Evolutionary conservation across 2,113 vertebrate species (phyloP).

Genomic region (Zosterops borbonicus): DNA sequence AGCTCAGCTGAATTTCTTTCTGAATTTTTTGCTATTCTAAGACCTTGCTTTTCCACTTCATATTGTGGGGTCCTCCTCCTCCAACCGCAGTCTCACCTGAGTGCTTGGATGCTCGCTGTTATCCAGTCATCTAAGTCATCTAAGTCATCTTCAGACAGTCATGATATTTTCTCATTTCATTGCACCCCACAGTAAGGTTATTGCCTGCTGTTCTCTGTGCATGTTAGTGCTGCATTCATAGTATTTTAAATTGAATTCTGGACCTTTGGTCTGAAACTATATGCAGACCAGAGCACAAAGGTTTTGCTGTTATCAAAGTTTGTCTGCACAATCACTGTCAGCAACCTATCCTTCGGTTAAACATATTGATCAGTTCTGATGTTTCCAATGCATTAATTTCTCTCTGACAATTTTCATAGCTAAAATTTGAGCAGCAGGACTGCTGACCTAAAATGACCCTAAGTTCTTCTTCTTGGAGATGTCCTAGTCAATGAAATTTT

Average conservation of each 20-base stretch:
- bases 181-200: not conserved
- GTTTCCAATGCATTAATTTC: not conserved
- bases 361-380: not conserved
- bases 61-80: not conserved
- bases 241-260: constrained; percentile 24
- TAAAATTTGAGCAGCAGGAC: not conserved
- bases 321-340: not conserved
- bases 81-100: fast-evolving
- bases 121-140: not conserved
- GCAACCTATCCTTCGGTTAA: not conserved
- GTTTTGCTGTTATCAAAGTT: not conserved
- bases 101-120: not conserved
- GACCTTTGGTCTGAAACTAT: not conserved
- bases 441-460: not conserved
- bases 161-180: not conserved
- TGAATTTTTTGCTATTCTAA: not conserved
- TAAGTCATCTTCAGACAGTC: not conserved
- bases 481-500: not conserved
- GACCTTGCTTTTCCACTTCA: not conserved
- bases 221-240: not conserved
- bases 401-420: not conserved
- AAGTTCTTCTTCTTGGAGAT: not conserved
- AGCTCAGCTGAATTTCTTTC: not conserved
- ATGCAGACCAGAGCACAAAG: not conserved
- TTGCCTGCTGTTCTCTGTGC: not conserved